Evolutionary conservation across 1,140 invertebrate genomes (phyloP), one percentile per base, ranked within the genome.

Genomic region (Scaptomyza pallida): DNA sequence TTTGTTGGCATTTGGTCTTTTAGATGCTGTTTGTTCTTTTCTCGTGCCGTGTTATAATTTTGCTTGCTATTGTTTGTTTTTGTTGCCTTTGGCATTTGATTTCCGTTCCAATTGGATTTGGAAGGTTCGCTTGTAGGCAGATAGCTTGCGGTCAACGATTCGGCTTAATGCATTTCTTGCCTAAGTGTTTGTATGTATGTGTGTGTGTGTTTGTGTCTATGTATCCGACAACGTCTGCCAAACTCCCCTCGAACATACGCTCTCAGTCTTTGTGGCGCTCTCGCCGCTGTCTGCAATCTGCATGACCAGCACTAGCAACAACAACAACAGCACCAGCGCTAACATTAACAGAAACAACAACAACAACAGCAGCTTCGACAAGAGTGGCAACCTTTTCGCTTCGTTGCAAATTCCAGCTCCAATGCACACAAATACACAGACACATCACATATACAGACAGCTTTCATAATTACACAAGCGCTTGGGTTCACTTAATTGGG

Each of bases 381-480:
- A 83, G 81, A 86, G 82, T 77, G 65, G 60, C 78, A 86, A 78
- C 78, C 82, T 86, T 88, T 82, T 86, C 82, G 82, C 82, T 86
- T 82, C 67, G 82, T 75, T 86, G 82, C 82, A 75, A 86, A 78
- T 88, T 78, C 82, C 78, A 75, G 71, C 82, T 85, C 78, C 67
- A 82, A 75, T 81, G 81, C 78, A 86, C 76, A 83, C 63, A 76
- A 13, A 73, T 10, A 54, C 6, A 51, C 12, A 23, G 26, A 45
- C 16, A 60, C n/a, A 48, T n/a, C n/a, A n/a, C 17, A 50, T 37
- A 62, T 15, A 62, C 17, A 40, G 13, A 13, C 37, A 63, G 71
- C 81, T 77, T 86, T 85, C 81, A 85, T 85, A 86, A 85, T 86
- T 86, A 86, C 81, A 85, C 67, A 59, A 72, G 67, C 74, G 65